Evolutionary conservation across 2,113 vertebrate genomes (phyloP).

Genomic region (Aythya baeri): DNA sequence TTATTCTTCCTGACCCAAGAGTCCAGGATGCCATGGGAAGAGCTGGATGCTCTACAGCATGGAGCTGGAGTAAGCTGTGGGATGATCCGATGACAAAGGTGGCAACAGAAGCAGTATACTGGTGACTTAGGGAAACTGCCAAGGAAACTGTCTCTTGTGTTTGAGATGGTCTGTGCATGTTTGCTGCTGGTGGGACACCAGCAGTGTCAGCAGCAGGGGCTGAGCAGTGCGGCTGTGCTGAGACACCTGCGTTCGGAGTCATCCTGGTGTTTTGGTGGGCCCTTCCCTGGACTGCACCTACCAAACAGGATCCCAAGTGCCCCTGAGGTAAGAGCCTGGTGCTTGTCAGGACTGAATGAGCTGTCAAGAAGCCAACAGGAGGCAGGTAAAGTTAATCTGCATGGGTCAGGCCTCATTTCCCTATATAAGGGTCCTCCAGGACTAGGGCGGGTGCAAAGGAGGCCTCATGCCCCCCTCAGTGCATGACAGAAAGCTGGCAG

Average conservation of each 20-base stretch:
- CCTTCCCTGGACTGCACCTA: neutral
- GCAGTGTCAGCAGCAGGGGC: neutral
- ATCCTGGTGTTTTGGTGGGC: neutral
- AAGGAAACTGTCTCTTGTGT: neutral
- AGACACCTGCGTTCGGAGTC: neutral
- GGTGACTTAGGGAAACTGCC: neutral
- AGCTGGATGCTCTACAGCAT: neutral
- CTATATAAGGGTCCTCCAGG: neutral
- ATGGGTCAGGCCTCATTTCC: neutral
- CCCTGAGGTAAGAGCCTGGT: neutral
- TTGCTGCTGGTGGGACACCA: neutral
- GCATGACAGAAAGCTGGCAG: neutral
- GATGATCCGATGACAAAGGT: neutral
- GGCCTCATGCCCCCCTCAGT: neutral
- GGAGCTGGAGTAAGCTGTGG: neutral
- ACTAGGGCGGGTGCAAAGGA: rapidly evolving
- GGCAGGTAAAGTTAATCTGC: neutral
- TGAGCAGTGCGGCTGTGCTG: neutral
- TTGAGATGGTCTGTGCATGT: neutral
- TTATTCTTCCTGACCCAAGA: neutral
- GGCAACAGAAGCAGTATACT: neutral
- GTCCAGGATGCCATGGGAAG: neutral
- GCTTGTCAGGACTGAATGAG: neutral
- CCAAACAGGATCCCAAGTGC: neutral
- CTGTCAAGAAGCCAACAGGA: neutral